These are phyloP conservation scores for Meandrina meandrites DNA, from an alignment of 92 coral and sea anemone genomes.

Conservation along the genomic window DNA sequence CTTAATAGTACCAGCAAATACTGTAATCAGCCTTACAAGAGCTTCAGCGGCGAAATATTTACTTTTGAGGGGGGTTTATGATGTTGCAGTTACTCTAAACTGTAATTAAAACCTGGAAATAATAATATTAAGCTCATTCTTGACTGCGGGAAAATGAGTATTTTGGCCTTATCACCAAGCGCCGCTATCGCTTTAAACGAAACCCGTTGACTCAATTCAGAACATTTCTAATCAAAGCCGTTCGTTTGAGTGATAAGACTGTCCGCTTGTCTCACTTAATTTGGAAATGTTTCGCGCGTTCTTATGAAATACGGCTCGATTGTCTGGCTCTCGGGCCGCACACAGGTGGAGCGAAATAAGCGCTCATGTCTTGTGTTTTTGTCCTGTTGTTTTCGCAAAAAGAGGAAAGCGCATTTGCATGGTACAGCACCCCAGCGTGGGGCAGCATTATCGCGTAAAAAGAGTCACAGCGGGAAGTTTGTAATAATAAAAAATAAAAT, in stretches of 20 bases:
- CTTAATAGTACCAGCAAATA: constrained; percentile 67
- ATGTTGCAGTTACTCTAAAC: constrained; percentile 71
- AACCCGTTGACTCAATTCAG: constrained; percentile 51
- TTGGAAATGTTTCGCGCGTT: constrained; percentile 32
- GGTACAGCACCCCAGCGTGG: constrained; percentile 82
- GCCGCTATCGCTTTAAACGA: constrained; percentile 44
- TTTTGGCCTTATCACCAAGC: constrained; percentile 34
- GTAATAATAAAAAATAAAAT: constrained; percentile 95
- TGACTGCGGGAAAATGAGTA: constrained; percentile 52
- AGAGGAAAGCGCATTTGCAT: constrained; percentile 79
- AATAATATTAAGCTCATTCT: constrained; percentile 55
- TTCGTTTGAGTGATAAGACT: constrained; percentile 24
- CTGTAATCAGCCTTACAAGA: constrained; percentile 60
- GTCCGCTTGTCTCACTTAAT: constrained; percentile 15
- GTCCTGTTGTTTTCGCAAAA: constrained; percentile 56
- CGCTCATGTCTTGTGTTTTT: constrained; percentile 51
- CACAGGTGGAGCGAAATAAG: constrained; percentile 66
- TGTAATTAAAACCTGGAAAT: constrained; percentile 77
- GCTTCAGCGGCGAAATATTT: constrained; percentile 57
- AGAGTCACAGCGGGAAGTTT: constrained; percentile 92
- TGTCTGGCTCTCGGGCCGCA: constrained; percentile 26
- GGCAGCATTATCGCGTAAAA: constrained; percentile 85
- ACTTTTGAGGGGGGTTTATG: constrained; percentile 65
- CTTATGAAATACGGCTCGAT: constrained; percentile 4
- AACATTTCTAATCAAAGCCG: constrained; percentile 45